Percentiles rank a stretch among this genome's conserved stretches.
phyloP scores from a whole-genome alignment of 1,140 invertebrate species.

The Bombus pyrosoma region DNA sequence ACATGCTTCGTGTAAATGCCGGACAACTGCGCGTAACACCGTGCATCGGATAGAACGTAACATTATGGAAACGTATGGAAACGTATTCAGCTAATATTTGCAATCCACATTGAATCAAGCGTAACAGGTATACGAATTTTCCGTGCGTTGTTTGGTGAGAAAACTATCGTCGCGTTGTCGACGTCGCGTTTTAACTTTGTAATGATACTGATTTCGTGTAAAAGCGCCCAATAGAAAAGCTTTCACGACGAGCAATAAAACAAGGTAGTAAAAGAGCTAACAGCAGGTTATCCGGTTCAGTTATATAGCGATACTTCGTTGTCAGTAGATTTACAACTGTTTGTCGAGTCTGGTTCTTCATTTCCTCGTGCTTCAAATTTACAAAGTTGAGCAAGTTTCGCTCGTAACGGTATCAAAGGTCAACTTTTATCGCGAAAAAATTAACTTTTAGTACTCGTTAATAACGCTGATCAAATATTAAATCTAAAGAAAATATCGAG shows the following conservation, averaged over 20 bases:
- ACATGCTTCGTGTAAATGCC: neutral
- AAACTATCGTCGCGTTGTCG: conserved; percentile 1
- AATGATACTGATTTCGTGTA: conserved; percentile 30
- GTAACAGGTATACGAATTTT: conserved; percentile 37
- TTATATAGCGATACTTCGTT: conserved; percentile 53
- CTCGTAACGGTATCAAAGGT: conserved; percentile 39
- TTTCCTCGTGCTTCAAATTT: conserved; percentile 36
- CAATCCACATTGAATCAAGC: conserved; percentile 14
- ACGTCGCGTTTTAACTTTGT: conserved; percentile 39
- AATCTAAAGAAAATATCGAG: neutral
- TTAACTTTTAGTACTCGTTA: neutral
- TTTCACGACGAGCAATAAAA: conserved; percentile 45
- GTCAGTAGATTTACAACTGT: conserved; percentile 57
- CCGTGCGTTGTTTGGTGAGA: neutral
- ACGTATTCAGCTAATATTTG: conserved; percentile 16
- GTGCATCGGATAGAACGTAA: neutral
- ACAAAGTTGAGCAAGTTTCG: conserved; percentile 30
- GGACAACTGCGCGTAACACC: neutral
- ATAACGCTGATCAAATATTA: neutral
- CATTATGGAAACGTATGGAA: conserved; percentile 7
- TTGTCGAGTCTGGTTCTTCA: conserved; percentile 49
- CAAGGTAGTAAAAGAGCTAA: conserved; percentile 48
- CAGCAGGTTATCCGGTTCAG: conserved; percentile 33
- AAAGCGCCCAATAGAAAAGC: conserved; percentile 31
- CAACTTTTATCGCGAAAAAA: conserved; percentile 15